Base-by-base conservation (phyloP, 1,140 invertebrate species). In the Bombus breviceps region DNA sequence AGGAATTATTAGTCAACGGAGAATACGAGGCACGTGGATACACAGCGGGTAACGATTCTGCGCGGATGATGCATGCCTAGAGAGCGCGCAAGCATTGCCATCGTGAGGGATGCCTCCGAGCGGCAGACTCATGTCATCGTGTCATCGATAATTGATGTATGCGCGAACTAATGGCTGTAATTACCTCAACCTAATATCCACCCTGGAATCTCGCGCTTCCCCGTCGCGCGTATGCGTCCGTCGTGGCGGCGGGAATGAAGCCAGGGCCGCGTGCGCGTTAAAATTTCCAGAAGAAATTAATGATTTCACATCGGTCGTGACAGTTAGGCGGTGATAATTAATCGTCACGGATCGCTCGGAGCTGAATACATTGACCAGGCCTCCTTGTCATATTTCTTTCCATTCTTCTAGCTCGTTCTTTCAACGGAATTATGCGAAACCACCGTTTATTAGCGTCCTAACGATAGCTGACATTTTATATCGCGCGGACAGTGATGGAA, bases 121-220 rank as follows among this genome's bases (percentile, higher is more conserved):
- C 90, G 89, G 81, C 87, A 90, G 90, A 92, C 90, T 88, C 88
- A 69, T 89, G 92, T 93, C 92, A 92, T 92, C 92, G 88, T 93
- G 93, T 93, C 93, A 91, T 94, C 92, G 92, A 94, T 94, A 94
- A 94, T 94, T 94, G 93, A 94, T 94, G 94, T 94, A 94, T 94
- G 92, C 89, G 91, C 91, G 88, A 91, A 92, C 93, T 94, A 94
- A 94, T 94, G 93, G 91, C 91, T 89, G 92, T 93, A 92, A 93
- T 94, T 94, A 94, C 91, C 92, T 89, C 86, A 87, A 93, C 88
- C 92, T 92, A 94, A 93, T 93, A 92, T 91, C 89, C 87, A 88
- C 80, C 88, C 85, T 91, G 89, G 90, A 91, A 92, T 93, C 92
- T 91, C 89, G 87, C 78, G 87, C 86, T 88, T 83, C 85, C 62